Conservation (phyloP, 2,113 vertebrate species). For the Brachypteracias leptosomus region DNA sequence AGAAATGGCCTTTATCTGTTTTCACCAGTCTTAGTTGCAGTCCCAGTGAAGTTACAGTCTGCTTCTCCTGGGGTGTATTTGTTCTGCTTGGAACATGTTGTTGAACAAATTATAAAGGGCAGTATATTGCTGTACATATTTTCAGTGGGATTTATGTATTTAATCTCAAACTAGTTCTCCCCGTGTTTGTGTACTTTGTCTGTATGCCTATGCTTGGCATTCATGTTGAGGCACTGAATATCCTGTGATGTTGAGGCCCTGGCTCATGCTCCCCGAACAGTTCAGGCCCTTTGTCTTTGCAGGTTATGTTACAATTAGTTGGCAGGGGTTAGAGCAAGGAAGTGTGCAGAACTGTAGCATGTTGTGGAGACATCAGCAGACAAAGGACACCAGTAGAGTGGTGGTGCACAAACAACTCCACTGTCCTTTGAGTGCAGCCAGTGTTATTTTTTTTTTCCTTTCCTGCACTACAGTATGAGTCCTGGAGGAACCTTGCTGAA, state of each 20-base stretch:
- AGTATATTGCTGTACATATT: background rate
- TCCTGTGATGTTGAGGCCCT: background rate
- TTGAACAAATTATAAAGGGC: background rate
- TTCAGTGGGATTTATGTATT: background rate
- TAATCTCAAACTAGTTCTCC: background rate
- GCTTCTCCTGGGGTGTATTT: background rate
- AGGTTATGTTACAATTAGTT: accelerated
- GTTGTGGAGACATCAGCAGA: background rate
- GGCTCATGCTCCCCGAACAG: background rate
- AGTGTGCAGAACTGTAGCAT: background rate
- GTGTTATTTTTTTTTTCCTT: background rate
- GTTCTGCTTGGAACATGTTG: background rate
- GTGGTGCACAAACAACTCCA: background rate
- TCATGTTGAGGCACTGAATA: background rate
- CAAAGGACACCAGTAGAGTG: background rate
- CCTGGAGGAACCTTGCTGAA: background rate
- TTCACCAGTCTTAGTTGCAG: background rate
- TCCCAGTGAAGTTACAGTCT: background rate
- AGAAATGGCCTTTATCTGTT: background rate
- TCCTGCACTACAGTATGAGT: background rate
- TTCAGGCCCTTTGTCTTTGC: background rate
- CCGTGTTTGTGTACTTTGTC: background rate
- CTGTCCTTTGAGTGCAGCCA: background rate
- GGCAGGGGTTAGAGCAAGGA: background rate
- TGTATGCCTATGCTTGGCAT: background rate